Percentiles rank a stretch among this genome's conserved stretches.
These are phyloP conservation scores for Lacerta bilineata DNA, from an alignment of 2,797 vertebrate species.

Conservation along the genomic window DNA sequence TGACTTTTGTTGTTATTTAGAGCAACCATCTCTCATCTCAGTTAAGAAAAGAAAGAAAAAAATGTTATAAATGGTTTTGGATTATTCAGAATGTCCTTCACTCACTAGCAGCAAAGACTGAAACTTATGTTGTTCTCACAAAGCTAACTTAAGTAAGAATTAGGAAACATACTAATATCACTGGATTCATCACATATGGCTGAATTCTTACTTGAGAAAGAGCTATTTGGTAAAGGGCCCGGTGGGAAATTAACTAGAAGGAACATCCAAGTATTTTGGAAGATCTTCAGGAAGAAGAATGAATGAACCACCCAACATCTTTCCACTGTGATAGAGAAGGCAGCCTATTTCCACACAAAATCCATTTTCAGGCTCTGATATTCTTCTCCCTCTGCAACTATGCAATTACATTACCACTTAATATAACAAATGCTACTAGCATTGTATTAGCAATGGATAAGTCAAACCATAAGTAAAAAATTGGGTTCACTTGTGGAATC, in stretches of 20 bases:
- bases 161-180: neutral
- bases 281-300: conserved; percentile 23
- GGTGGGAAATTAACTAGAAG: conserved; percentile 43
- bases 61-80: neutral
- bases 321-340: conserved; percentile 27
- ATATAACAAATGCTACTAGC: conserved; percentile 49
- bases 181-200: conserved; percentile 18
- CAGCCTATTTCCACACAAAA: conserved; percentile 20
- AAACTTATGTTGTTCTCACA: neutral
- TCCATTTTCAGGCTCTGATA: conserved; percentile 23
- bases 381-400: conserved; percentile 40
- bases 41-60: neutral
- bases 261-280: conserved; percentile 36
- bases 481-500: conserved; percentile 57
- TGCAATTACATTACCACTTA: conserved; percentile 54
- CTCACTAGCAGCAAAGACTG: neutral
- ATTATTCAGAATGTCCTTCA: neutral
- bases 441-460: conserved; percentile 61
- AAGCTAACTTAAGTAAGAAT: neutral
- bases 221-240: conserved; percentile 17
- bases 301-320: conserved; percentile 16
- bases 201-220: conserved; percentile 4
- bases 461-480: conserved; percentile 58
- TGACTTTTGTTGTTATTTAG: neutral
- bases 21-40: neutral